A percentile compares a stretch with the other conserved stretches of the same genome.
Evolutionary conservation across 2,888 invertebrate species (phyloP).

Genomic region (Conus canariensis): DNA sequence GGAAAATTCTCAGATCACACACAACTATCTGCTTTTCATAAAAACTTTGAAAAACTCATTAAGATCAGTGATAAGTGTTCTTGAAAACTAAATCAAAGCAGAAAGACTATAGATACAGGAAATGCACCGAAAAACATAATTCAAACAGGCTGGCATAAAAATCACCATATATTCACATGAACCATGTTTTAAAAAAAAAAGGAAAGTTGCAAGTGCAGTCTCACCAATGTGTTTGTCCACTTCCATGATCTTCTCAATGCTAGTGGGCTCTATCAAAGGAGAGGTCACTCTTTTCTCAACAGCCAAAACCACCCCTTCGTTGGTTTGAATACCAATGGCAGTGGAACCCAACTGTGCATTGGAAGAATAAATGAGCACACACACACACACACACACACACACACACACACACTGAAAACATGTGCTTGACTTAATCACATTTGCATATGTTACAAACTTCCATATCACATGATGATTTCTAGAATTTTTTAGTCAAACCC

Average conservation of each 20-base stretch:
- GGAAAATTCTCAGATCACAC: too few species aligned
- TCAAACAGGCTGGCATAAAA: too few species aligned
- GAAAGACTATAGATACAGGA: too few species aligned
- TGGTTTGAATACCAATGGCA: slow-evolving; percentile 97
- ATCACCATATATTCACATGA: too few species aligned
- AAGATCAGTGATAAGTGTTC: too few species aligned
- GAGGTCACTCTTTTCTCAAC: slow-evolving; percentile 99
- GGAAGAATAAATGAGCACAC: slow-evolving; percentile 12
- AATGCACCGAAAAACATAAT: background rate
- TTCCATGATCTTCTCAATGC: slow-evolving; percentile 99
- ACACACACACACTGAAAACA: background rate
- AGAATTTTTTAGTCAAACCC: too few species aligned
- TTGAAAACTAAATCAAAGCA: too few species aligned
- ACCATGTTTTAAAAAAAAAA: background rate
- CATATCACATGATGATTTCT: too few species aligned
- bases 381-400: slow-evolving; percentile 16
- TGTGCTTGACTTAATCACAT: too few species aligned
- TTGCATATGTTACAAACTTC: too few species aligned
- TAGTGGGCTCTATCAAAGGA: slow-evolving; percentile 95
- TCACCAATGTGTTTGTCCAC: slow-evolving; percentile 96
- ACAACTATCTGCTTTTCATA: too few species aligned
- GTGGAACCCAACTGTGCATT: slow-evolving; percentile 90
- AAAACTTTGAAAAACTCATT: too few species aligned
- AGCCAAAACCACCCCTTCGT: slow-evolving; percentile 97
- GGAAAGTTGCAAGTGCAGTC: slow-evolving; percentile 27